Evolutionary conservation across 1,140 invertebrate genomes (phyloP).

Genomic region (Penaeus chinensis): DNA sequence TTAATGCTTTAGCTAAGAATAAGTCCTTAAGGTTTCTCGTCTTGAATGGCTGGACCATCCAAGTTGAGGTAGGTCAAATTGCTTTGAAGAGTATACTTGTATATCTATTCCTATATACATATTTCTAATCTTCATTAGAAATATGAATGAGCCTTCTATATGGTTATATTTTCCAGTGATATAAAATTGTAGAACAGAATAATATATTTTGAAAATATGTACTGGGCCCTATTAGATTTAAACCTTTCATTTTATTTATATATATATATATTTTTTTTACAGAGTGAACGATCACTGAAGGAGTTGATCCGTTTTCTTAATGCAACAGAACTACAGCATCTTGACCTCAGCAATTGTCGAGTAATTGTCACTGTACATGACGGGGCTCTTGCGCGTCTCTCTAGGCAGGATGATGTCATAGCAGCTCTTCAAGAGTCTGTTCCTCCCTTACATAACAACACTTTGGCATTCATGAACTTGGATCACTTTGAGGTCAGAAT

Average conservation of each 20-base stretch:
- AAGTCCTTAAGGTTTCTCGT: conserved; percentile 71
- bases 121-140: too few species aligned
- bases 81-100: too few species aligned
- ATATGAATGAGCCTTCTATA: too few species aligned
- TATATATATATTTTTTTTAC: background rate
- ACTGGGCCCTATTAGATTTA: background rate
- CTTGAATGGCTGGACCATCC: conserved; percentile 73
- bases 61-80: conserved; percentile 70
- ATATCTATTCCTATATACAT: too few species aligned
- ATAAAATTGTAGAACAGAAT: too few species aligned
- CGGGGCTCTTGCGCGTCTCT: conserved; percentile 54
- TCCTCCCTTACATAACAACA: conserved; percentile 60
- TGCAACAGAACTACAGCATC: conserved; percentile 59
- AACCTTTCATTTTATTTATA: background rate
- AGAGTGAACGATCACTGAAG: conserved; percentile 62
- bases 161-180: too few species aligned
- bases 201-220: too few species aligned
- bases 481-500: conserved; percentile 70
- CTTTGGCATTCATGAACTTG: conserved; percentile 70
- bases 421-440: conserved; percentile 61
- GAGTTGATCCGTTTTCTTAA: conserved; percentile 60
- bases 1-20: conserved; percentile 71
- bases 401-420: conserved; percentile 63
- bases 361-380: conserved; percentile 60
- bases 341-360: conserved; percentile 57